Evolutionary conservation across 2,888 invertebrate genomes (phyloP), one percentile per base, ranked within the genome.

Genomic region (Caenorhabditis japonica): DNA sequence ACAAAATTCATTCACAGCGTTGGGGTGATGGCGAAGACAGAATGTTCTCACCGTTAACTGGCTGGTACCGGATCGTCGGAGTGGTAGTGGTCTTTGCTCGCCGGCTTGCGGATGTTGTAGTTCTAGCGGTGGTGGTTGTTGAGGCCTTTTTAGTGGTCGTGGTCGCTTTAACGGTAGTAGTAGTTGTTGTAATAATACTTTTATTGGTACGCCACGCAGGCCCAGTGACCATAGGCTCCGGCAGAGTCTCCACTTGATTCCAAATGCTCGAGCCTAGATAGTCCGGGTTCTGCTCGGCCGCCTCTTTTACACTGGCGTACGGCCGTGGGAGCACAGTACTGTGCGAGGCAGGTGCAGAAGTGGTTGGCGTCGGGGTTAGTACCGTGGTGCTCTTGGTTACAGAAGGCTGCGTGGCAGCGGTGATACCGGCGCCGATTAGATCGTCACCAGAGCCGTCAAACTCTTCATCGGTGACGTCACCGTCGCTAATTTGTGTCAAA

Each of bases 251-350:
- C 7, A 75, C 61, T 39, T 64, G 59, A 39, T 75, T 71, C 78
- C 78, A 78, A 36, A 80, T 77, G 58, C 72, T 71, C 39, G 70
- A 66, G 21, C 77, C 80, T 55, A 77, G 51, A 46, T 82, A 82
- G 49, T 82, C 81, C 10, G 81, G 81, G 73, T 82, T 82, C 49
- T 70, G 62, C 39, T 72, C 70, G 30, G 74, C 76, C n/a, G 81
- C 81, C 38, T 76, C 75, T 49, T 74, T 62, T 23, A 82, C 69
- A 55, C 76, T 77, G 41, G 71, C 71, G 56, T 82, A 82, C n/a
- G 81, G 81, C 43, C 81, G 51, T 10, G 81, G 81, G 4, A 82
- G 56, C 4, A 82, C 81, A 47, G 72, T 74, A 19, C 59, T 38
- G 21, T 36, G 60, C 49, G 47, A 55, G 15, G 60, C 62, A 23